Evolutionary conservation across 2,888 invertebrate genomes (phyloP).

Genomic region (Metacarcinus magister): DNA sequence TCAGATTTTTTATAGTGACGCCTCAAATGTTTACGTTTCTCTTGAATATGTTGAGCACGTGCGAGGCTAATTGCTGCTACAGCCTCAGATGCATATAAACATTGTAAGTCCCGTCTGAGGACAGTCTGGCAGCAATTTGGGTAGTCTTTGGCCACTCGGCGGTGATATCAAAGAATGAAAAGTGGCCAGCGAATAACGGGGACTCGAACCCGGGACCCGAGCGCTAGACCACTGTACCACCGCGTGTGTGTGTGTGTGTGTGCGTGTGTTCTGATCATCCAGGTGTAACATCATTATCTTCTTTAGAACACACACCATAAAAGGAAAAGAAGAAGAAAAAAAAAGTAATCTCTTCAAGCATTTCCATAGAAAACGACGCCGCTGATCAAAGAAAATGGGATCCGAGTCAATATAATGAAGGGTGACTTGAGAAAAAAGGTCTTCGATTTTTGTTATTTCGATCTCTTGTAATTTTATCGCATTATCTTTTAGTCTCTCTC

Average conservation of each 20-base stretch:
- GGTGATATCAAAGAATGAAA: too few relatives aligned
- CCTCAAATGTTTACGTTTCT: too few relatives aligned
- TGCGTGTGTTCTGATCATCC: not conserved
- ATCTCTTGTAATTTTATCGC: not conserved
- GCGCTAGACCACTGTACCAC: too few relatives aligned
- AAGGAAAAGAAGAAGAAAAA: not conserved
- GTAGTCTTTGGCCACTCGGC: too few relatives aligned
- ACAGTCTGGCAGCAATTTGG: too few relatives aligned
- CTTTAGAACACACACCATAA: not conserved
- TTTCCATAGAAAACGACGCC: not conserved
- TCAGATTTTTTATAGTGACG: too few relatives aligned
- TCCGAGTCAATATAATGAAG: not conserved
- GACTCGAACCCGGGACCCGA: too few relatives aligned
- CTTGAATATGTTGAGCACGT: not conserved
- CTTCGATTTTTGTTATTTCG: not conserved
- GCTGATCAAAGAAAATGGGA: not conserved
- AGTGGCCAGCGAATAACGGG: too few relatives aligned
- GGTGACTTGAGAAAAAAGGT: not conserved
- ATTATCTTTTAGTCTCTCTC: not conserved
- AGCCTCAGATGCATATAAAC: too few relatives aligned
- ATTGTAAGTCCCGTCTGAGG: too few relatives aligned
- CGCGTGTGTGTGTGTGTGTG: constrained; percentile 26
- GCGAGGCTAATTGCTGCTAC: too few relatives aligned
- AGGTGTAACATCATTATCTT: not conserved
- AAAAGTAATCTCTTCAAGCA: not conserved